These are phyloP conservation scores for Ophion costatus DNA, from an alignment of 2,888 invertebrate genomes.

Conservation along the genomic window DNA sequence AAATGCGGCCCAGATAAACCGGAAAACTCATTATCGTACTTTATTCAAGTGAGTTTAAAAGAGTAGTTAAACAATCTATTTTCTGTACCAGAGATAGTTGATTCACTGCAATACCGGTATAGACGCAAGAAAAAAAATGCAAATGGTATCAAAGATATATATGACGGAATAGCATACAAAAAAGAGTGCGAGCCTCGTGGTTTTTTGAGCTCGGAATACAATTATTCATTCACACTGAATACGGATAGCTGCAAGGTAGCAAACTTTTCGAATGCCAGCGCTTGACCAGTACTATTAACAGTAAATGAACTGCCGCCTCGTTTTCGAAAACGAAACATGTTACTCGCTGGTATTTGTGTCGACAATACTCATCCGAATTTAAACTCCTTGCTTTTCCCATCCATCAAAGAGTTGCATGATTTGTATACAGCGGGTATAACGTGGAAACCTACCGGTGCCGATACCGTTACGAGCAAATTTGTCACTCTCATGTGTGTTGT, in stretches of 20 bases:
- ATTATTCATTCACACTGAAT: conserved; percentile 41
- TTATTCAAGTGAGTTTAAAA: neutral
- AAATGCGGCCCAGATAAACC: neutral
- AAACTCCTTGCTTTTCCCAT: conserved; percentile 16
- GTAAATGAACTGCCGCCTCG: conserved; percentile 35
- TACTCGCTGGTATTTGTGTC: conserved; percentile 55
- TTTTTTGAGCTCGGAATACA: conserved; percentile 27
- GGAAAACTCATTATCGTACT: neutral
- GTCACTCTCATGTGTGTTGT: conserved; percentile 14
- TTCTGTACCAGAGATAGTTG: neutral
- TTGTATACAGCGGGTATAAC: conserved; percentile 20
- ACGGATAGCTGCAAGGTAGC: conserved; percentile 48
- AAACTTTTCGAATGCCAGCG: conserved; percentile 38
- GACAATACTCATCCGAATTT: conserved; percentile 17
- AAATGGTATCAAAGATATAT: conserved; percentile 40
- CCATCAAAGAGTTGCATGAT: conserved; percentile 10
- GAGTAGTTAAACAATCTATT: neutral
- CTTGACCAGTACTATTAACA: conserved; percentile 33
- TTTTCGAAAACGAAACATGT: conserved; percentile 32
- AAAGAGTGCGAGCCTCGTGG: conserved; percentile 11
- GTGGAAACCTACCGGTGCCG: conserved; percentile 26
- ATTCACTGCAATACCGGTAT: conserved; percentile 33
- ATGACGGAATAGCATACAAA: conserved; percentile 38
- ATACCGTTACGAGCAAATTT: conserved; percentile 36
- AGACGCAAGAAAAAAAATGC: conserved; percentile 7